These are phyloP conservation scores for Falcaria lacertinaria DNA, from an alignment of 2,888 invertebrate genomes.

Conservation along the genomic window DNA sequence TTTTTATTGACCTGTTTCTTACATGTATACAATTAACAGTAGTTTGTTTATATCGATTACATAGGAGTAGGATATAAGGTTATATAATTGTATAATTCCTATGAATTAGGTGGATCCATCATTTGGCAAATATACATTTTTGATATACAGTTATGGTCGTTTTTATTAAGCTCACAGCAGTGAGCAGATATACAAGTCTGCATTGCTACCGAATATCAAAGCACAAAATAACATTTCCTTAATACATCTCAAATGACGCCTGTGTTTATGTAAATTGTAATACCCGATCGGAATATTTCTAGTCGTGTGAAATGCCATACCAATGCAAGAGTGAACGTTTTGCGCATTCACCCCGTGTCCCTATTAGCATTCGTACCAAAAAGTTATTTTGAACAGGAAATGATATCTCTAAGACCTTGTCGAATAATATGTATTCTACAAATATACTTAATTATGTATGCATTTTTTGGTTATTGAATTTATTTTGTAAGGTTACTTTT, in stretches of 20 bases:
- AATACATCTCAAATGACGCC: slow-evolving; percentile 66
- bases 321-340: slow-evolving; percentile 48
- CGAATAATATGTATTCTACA: too few relatives aligned
- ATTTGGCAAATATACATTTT: too few relatives aligned
- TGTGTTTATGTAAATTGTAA: slow-evolving; percentile 71
- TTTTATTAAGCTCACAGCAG: slow-evolving; percentile 27
- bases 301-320: slow-evolving; percentile 35
- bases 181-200: slow-evolving; percentile 26
- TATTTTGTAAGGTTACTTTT: too few relatives aligned
- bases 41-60: too few relatives aligned
- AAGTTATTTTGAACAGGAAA: slow-evolving; percentile 25
- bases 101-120: too few relatives aligned
- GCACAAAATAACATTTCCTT: slow-evolving; percentile 64
- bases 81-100: too few relatives aligned
- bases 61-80: too few relatives aligned
- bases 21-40: too few relatives aligned
- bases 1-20: too few relatives aligned
- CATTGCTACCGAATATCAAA: slow-evolving; percentile 56
- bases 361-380: slow-evolving; percentile 40
- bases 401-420: slow-evolving; percentile 9
- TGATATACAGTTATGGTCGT: slow-evolving; percentile 7
- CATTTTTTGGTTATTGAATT: too few relatives aligned
- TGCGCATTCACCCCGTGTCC: slow-evolving; percentile 51
- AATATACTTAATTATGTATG: too few relatives aligned
- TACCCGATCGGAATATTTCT: slow-evolving; percentile 66